These are phyloP conservation scores for Myotis vivesi DNA, from an alignment of 2,797 vertebrate species.

Conservation along the genomic window DNA sequence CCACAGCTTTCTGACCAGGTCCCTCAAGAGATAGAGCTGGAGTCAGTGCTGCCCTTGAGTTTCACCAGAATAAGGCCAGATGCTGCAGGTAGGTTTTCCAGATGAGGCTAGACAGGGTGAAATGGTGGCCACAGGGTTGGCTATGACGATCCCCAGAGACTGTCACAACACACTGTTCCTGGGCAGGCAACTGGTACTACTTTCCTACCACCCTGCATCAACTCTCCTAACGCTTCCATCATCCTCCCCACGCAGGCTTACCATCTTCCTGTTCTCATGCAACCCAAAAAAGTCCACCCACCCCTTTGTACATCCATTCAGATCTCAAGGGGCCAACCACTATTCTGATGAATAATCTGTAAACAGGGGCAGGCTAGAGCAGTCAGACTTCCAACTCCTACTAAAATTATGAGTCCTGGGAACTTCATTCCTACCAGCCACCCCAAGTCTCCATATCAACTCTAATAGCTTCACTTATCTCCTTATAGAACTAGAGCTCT, in stretches of 20 bases:
- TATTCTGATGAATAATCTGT: background rate
- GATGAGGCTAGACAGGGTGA: background rate
- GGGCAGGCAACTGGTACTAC: background rate
- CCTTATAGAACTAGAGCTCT: background rate
- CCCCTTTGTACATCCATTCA: background rate
- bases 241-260: background rate
- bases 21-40: background rate
- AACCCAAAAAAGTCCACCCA: background rate
- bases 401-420: background rate
- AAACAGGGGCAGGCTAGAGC: background rate
- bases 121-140: background rate
- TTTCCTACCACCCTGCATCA: background rate
- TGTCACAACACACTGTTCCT: background rate
- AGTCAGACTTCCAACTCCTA: background rate
- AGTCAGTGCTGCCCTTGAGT: background rate
- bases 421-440: background rate
- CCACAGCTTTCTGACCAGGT: background rate
- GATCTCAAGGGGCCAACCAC: background rate
- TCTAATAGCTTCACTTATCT: background rate
- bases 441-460: background rate
- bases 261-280: background rate
- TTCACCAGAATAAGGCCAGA: slow-evolving; percentile 15
- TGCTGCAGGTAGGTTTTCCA: background rate
- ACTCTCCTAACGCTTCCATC: background rate
- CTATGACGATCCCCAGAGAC: background rate